Conservation (phyloP, 2,888 invertebrate species). For the Neria commutata region DNA sequence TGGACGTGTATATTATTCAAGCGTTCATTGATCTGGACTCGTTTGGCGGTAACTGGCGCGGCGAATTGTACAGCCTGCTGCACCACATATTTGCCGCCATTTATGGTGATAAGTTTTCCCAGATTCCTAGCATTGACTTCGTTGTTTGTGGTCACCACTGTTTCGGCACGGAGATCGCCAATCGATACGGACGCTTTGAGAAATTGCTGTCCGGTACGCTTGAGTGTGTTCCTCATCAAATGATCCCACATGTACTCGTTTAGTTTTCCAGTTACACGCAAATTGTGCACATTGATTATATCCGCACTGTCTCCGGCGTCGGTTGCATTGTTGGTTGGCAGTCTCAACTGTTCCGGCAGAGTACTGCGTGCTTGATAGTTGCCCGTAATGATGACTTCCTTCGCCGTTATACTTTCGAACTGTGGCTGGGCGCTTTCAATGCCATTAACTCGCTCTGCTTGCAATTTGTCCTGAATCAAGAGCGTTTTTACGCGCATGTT, state of each 20-base stretch:
- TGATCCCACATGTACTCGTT: constrained; percentile 63
- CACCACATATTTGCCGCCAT: constrained; percentile 59
- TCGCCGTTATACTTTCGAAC: constrained; percentile 45
- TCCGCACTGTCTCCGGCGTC: constrained; percentile 26
- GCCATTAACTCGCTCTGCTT: constrained; percentile 46
- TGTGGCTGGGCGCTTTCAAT: constrained; percentile 38
- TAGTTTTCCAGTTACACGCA: constrained; percentile 62
- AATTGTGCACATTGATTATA: constrained; percentile 57
- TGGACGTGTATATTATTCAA: constrained; percentile 63
- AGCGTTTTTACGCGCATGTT: constrained; percentile 46
- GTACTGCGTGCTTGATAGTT: constrained; percentile 23
- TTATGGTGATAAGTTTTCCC: constrained; percentile 56
- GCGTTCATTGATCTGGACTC: constrained; percentile 58
- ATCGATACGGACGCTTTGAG: constrained; percentile 52
- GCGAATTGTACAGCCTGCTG: constrained; percentile 62
- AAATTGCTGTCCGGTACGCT: constrained; percentile 63
- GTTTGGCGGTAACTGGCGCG: constrained; percentile 56
- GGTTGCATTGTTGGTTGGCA: constrained; percentile 12
- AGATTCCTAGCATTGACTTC: constrained; percentile 45
- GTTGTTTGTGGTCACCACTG: constrained; percentile 44
- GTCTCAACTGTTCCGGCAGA: constrained; percentile 13
- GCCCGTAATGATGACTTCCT: constrained; percentile 40
- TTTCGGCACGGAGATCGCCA: constrained; percentile 47
- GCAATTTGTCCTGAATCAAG: constrained; percentile 41
- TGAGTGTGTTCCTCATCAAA: constrained; percentile 63